phyloP scores from a whole-genome alignment of 2,113 vertebrate species.

The Prolemur simus region DNA sequence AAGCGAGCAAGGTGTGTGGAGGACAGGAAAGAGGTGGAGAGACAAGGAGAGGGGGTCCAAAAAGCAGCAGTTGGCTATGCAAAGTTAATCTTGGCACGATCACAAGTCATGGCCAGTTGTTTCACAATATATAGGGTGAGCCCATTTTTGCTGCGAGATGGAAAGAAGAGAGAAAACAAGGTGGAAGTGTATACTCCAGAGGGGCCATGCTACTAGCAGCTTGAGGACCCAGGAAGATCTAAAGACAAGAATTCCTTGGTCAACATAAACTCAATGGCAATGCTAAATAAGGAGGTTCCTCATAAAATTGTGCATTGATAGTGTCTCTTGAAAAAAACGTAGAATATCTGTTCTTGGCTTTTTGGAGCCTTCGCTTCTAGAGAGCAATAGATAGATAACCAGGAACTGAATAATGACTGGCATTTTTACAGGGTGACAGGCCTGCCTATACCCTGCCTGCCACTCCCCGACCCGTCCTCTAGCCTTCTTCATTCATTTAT shows the following conservation, averaged over 20 bases:
- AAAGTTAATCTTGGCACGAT: neutral
- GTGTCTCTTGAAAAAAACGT: neutral
- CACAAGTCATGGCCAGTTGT: no score
- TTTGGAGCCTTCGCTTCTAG: neutral
- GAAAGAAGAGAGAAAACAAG: neutral
- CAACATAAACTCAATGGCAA: neutral
- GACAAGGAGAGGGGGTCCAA: fast-evolving
- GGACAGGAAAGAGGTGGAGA: neutral
- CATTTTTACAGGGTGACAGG: fast-evolving
- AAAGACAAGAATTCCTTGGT: neutral
- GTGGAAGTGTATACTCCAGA: neutral
- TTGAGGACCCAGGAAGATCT: neutral
- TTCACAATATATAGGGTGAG: neutral
- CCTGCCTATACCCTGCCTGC: fast-evolving
- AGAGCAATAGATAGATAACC: neutral
- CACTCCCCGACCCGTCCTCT: fast-evolving
- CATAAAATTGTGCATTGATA: neutral
- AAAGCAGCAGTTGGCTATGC: neutral
- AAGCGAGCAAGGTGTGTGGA: no score
- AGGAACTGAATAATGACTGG: neutral
- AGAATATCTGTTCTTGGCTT: neutral
- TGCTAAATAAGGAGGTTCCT: neutral
- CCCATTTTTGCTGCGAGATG: neutral
- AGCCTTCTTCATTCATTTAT: neutral
- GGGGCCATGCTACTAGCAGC: fast-evolving